phyloP scores from a whole-genome alignment of 2,113 vertebrate species.

The Grammomys dolichurus region DNA sequence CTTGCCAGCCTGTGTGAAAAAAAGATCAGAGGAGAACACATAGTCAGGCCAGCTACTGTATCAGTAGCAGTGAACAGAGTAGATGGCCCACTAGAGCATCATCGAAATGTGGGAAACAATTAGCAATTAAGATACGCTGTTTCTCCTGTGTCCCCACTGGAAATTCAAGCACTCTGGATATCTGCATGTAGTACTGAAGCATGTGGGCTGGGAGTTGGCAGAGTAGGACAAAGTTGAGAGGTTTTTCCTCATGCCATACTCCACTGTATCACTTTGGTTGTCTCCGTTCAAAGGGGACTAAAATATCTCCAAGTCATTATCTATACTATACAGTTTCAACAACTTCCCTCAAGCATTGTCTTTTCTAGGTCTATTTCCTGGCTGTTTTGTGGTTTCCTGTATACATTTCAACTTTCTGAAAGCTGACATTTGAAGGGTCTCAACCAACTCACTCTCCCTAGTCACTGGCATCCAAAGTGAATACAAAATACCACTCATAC shows the following conservation, averaged over 20 bases:
- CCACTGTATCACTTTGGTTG: neutral
- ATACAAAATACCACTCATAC: neutral
- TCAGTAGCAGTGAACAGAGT: neutral
- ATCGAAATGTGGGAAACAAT: neutral
- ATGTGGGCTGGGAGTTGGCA: neutral
- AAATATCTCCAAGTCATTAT: slow-evolving; percentile 39
- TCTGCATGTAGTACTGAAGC: neutral
- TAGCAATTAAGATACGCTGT: neutral
- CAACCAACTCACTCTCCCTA: neutral
- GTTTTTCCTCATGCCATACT: neutral
- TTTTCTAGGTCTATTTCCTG: neutral
- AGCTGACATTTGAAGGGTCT: neutral
- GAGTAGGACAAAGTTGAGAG: neutral
- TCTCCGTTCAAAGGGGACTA: neutral
- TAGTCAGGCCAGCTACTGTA: neutral
- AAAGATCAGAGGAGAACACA: neutral
- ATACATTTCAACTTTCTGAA: neutral
- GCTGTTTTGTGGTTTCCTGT: neutral
- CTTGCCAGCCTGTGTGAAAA: neutral
- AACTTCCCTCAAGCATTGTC: neutral
- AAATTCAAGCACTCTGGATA: neutral
- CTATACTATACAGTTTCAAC: neutral
- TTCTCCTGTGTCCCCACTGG: neutral
- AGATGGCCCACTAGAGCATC: neutral
- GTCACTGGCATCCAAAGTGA: neutral